These are phyloP conservation scores for Lacerta bilineata DNA, from an alignment of 2,797 vertebrate species.

Conservation along the genomic window DNA sequence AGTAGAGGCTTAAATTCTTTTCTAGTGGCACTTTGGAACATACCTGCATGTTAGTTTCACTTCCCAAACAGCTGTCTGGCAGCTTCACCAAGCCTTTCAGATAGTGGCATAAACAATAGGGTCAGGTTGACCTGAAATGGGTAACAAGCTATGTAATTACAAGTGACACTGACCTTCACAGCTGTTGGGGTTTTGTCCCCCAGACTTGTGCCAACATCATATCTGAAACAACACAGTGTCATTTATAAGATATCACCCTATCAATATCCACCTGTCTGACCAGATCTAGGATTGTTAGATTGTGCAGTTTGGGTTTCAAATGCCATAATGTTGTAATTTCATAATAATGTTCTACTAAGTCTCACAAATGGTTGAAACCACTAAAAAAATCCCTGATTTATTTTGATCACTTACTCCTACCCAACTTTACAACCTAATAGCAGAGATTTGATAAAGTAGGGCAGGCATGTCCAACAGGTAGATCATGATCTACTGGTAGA, in stretches of 20 bases:
- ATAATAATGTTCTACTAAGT: not conserved
- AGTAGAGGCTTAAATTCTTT: not conserved
- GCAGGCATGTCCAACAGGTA: too few relatives aligned
- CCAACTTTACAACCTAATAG: not conserved
- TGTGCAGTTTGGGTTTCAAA: not conserved
- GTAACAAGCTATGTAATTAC: not conserved
- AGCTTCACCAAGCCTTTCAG: not conserved
- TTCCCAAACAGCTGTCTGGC: not conserved
- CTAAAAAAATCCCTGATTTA: not conserved
- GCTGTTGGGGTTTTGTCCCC: too few relatives aligned
- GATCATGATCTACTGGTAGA: too few relatives aligned
- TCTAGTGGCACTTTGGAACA: not conserved
- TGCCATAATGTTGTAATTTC: not conserved
- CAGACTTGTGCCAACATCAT: not conserved
- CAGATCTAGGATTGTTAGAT: not conserved
- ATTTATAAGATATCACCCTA: not conserved
- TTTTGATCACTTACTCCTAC: not conserved
- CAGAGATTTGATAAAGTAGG: too few relatives aligned
- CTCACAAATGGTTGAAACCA: not conserved
- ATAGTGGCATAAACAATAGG: not conserved
- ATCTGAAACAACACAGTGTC: not conserved
- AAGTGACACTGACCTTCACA: slow-evolving; percentile 1
- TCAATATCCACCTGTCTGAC: not conserved
- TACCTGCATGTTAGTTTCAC: not conserved
- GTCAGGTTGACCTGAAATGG: not conserved